These are phyloP conservation scores for Aleadryas rufinucha DNA, from an alignment of 2,113 vertebrate species.

Conservation along the genomic window DNA sequence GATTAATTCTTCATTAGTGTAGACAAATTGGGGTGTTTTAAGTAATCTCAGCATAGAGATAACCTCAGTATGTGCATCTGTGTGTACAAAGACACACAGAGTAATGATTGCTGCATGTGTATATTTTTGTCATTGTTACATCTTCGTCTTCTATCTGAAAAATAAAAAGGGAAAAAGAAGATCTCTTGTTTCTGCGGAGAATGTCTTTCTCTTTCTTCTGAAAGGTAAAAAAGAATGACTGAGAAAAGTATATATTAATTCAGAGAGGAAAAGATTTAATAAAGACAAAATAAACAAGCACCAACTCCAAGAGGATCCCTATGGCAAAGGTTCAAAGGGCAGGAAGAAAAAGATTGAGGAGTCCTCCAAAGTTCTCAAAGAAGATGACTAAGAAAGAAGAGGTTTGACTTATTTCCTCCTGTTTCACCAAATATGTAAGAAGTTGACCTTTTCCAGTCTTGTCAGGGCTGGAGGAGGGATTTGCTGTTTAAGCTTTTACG, in stretches of 20 bases:
- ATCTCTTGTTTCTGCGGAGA: not conserved
- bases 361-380: not conserved
- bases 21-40: not conserved
- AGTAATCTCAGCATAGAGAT: not conserved
- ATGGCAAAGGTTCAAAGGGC: not conserved
- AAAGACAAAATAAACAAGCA: not conserved
- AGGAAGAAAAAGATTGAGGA: not conserved
- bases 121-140: not conserved
- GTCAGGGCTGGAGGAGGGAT: not conserved
- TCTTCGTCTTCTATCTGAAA: not conserved
- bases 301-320: not conserved
- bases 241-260: not conserved
- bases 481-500: not conserved
- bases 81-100: not conserved
- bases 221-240: not conserved
- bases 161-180: not conserved
- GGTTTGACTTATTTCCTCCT: not conserved
- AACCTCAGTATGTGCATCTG: fast-evolving
- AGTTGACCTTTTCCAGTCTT: not conserved
- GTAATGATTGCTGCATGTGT: not conserved
- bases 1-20: not conserved
- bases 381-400: not conserved
- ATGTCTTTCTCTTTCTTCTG: not conserved
- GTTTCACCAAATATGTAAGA: not conserved
- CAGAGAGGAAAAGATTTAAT: not conserved